A percentile compares a stretch with the other conserved stretches of the same genome.
phyloP scores from a whole-genome alignment of 1,140 invertebrate genomes.

The Diorhabda carinulata region DNA sequence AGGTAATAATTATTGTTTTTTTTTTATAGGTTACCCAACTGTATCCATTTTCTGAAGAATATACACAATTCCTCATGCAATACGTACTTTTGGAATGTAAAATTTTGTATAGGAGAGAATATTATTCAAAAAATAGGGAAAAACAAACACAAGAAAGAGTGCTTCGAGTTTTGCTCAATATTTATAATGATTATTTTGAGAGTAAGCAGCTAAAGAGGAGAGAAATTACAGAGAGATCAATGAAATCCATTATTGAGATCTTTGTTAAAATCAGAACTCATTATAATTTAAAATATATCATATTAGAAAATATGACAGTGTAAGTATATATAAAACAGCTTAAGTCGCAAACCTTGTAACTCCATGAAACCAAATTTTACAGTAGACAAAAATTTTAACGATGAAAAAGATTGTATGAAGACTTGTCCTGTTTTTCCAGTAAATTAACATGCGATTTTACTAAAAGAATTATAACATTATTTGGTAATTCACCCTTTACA shows the following conservation, averaged over 20 bases:
- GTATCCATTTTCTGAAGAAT: slow-evolving; percentile 13
- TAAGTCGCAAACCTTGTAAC: too few species aligned
- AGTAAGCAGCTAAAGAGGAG: slow-evolving; percentile 1
- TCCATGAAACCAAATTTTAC: too few species aligned
- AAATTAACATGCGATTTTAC: too few species aligned
- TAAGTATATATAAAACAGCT: slow-evolving; percentile 8
- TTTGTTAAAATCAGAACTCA: slow-evolving; percentile 9
- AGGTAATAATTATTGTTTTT: too few species aligned
- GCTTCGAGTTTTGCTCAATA: slow-evolving; percentile 3
- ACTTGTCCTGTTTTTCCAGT: too few species aligned
- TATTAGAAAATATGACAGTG: slow-evolving; percentile 16
- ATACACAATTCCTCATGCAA: slow-evolving; percentile 5
- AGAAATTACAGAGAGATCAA: slow-evolving; percentile 2
- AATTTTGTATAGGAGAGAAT: slow-evolving; percentile 9
- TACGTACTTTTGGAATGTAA: slow-evolving; percentile 14
- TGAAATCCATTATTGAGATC: slow-evolving; percentile 7
- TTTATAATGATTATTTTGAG: slow-evolving; percentile 11
- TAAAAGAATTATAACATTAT: too few species aligned
- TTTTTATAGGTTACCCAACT: slow-evolving; percentile 7
- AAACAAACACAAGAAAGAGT: background rate
- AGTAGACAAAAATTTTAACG: too few species aligned
- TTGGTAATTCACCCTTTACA: too few species aligned
- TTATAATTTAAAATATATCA: slow-evolving; percentile 2
- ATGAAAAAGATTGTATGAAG: too few species aligned
- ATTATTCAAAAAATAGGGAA: background rate